These are phyloP conservation scores for Drosophila tani DNA, from an alignment of 1,140 invertebrate genomes.

Conservation along the genomic window DNA sequence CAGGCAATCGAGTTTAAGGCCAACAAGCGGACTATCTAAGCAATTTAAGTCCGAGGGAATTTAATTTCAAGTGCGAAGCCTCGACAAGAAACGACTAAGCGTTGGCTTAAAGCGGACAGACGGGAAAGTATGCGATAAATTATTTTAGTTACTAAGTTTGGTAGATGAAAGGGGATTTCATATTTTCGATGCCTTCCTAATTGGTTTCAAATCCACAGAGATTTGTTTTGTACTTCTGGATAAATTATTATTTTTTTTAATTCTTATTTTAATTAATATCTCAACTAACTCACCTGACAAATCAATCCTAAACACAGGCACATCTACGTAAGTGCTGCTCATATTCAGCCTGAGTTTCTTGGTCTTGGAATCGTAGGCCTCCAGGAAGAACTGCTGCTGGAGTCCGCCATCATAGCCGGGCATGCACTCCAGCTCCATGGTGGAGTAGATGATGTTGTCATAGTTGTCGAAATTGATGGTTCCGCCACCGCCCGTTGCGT, in stretches of 20 bases:
- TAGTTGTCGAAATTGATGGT: constrained; percentile 84
- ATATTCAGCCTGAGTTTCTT: constrained; percentile 90
- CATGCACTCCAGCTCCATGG: constrained; percentile 84
- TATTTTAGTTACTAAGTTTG: too few species aligned
- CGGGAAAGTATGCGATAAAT: too few species aligned
- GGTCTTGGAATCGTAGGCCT: constrained; percentile 91
- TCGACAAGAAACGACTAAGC: background rate
- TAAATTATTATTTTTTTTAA: too few species aligned
- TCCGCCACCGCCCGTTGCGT: constrained; percentile 60
- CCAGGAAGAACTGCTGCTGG: constrained; percentile 92
- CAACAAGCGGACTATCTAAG: constrained; percentile 19
- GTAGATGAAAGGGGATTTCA: too few species aligned
- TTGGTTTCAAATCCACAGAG: too few species aligned
- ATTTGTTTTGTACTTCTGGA: too few species aligned
- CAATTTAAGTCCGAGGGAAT: constrained; percentile 11
- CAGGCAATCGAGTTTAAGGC: constrained; percentile 26
- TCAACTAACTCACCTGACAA: constrained; percentile 69
- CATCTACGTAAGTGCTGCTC: constrained; percentile 86
- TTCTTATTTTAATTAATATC: background rate
- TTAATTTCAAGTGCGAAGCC: background rate
- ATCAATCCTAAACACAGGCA: constrained; percentile 90
- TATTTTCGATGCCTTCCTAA: too few species aligned
- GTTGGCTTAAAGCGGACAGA: background rate
- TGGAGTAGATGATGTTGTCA: constrained; percentile 84
- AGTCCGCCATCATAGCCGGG: constrained; percentile 92